Percentiles rank a stretch among this genome's conserved stretches.
phyloP scores from a whole-genome alignment of 2,113 vertebrate species.

The Brachyistius frenatus region DNA sequence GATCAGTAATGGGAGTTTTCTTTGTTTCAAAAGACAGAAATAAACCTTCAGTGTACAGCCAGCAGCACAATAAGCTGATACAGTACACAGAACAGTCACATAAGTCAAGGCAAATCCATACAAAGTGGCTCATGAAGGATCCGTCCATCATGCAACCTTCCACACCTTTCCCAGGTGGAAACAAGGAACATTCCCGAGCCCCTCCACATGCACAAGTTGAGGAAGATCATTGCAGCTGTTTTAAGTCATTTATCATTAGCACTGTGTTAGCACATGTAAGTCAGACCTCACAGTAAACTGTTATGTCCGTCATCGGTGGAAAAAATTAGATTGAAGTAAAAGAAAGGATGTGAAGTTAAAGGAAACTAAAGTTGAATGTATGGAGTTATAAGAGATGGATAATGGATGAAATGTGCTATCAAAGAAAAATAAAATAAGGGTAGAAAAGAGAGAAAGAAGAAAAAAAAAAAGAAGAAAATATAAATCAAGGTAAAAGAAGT shows the following conservation, averaged over 20 bases:
- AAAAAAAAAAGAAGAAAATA: conserved; percentile 36
- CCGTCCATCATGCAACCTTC: conserved; percentile 32
- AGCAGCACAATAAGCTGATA: not conserved
- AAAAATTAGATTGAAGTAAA: conserved; percentile 28
- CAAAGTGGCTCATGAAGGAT: conserved; percentile 12
- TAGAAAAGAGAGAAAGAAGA: conserved; percentile 1
- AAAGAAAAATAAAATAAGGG: conserved; percentile 37
- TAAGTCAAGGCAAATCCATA: conserved; percentile 13
- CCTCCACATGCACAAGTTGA: conserved; percentile 37
- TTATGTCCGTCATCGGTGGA: conserved; percentile 42
- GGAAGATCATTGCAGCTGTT: conserved; percentile 8
- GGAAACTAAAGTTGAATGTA: conserved; percentile 32
- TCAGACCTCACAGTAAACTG: conserved; percentile 29
- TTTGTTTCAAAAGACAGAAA: conserved; percentile 6
- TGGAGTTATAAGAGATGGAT: conserved; percentile 43
- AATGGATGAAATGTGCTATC: conserved; percentile 40
- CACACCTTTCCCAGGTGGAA: conserved; percentile 8
- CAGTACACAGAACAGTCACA: not conserved
- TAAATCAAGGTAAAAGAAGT: conserved; percentile 84
- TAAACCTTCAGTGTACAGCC: not conserved
- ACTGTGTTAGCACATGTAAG: conserved; percentile 22
- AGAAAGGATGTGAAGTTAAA: conserved; percentile 47
- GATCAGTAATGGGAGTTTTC: not conserved
- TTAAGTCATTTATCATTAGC: conserved; percentile 14
- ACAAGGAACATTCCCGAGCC: conserved; percentile 18